Evolutionary conservation across 2,888 invertebrate species (phyloP).

Genomic region (Brassicogethes aeneus): DNA sequence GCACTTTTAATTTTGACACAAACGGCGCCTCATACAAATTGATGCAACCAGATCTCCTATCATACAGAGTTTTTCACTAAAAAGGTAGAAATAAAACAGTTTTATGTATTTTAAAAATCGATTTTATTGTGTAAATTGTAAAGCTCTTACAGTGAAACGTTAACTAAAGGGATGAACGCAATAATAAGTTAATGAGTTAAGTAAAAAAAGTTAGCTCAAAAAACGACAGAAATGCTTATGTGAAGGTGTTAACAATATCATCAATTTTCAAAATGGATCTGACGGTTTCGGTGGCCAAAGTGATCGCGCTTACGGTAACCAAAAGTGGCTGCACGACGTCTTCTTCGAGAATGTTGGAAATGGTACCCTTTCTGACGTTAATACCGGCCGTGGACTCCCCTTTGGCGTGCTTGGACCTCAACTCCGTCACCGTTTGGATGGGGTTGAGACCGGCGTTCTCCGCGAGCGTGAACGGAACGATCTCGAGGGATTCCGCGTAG

Average conservation of each 20-base stretch:
- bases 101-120: too few relatives aligned
- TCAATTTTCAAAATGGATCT: conserved; percentile 98
- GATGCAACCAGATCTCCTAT: too few relatives aligned
- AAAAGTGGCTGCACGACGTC: conserved; percentile 96
- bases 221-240: background rate
- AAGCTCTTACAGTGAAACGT: too few relatives aligned
- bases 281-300: conserved; percentile 92
- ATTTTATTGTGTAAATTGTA: too few relatives aligned
- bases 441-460: conserved; percentile 64
- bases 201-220: background rate
- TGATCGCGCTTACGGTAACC: conserved; percentile 89
- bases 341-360: conserved; percentile 94
- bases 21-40: too few relatives aligned
- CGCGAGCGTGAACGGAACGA: conserved; percentile 83
- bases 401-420: conserved; percentile 86
- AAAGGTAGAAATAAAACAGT: too few relatives aligned
- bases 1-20: too few relatives aligned
- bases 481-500: conserved; percentile 92
- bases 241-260: conserved; percentile 66
- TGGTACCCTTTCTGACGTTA: conserved; percentile 92
- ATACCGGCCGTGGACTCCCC: conserved; percentile 85
- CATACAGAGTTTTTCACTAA: too few relatives aligned
- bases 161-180: too few relatives aligned
- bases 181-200: background rate
- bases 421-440: conserved; percentile 80